Evolutionary conservation across 1,140 invertebrate species (phyloP).

Genomic region (Spodoptera frugiperda): DNA sequence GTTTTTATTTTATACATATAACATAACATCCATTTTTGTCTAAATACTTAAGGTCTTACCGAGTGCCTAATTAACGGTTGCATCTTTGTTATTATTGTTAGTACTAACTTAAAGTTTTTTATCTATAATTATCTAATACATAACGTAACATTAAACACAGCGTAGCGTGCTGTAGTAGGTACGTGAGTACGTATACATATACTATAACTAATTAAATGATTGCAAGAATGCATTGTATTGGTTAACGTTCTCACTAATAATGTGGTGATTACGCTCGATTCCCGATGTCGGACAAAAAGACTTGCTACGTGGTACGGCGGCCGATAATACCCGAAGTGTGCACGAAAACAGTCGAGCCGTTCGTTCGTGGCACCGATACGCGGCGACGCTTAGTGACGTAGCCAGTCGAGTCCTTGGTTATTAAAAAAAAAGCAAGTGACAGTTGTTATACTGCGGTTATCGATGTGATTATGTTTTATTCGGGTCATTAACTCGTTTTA

Average conservation of each 20-base stretch:
- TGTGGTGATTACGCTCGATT: conserved; percentile 42
- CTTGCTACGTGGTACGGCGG: conserved; percentile 38
- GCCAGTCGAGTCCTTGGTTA: conserved; percentile 51
- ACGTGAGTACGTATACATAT: conserved; percentile 6
- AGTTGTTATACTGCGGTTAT: conserved; percentile 34
- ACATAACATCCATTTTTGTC: no score
- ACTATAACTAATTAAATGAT: conserved; percentile 37
- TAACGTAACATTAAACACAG: conserved; percentile 14
- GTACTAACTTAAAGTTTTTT: not conserved
- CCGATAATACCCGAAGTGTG: conserved; percentile 44
- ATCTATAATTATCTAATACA: conserved; percentile 33
- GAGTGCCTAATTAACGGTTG: not conserved
- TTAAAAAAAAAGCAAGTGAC: conserved; percentile 51
- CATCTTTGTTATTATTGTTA: not conserved
- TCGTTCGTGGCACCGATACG: conserved; percentile 53
- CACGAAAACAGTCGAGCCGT: conserved; percentile 50
- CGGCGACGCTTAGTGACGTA: conserved; percentile 48
- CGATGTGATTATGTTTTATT: conserved; percentile 47
- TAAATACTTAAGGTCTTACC: not conserved
- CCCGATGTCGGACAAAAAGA: conserved; percentile 46
- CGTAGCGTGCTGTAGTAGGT: conserved; percentile 6
- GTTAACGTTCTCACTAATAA: conserved; percentile 39
- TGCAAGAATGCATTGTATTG: conserved; percentile 37
- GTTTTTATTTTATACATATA: no score
- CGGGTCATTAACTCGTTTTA: conserved; percentile 45